These are phyloP conservation scores for Bothrops jararaca DNA, from an alignment of 2,113 vertebrate species.

Conservation along the genomic window DNA sequence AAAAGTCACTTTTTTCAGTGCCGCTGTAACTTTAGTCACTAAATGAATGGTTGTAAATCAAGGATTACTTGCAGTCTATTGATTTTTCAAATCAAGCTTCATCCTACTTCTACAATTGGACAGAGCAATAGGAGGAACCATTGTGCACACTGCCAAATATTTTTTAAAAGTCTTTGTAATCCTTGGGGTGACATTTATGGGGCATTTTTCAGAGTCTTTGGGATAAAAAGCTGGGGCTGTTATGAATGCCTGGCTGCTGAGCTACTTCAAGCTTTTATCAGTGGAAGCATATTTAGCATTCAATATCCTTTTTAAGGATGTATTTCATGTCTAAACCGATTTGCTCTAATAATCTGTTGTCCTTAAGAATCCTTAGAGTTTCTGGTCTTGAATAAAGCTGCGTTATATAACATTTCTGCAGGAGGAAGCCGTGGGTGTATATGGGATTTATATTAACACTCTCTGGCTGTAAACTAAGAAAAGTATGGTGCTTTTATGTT, in stretches of 20 bases:
- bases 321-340: background rate
- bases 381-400: background rate
- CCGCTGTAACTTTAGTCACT: too few relatives aligned
- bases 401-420: background rate
- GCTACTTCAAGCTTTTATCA: background rate
- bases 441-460: background rate
- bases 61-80: too few relatives aligned
- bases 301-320: background rate
- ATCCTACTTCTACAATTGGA: background rate
- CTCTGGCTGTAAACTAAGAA: background rate
- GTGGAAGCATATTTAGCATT: background rate
- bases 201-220: background rate
- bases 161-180: background rate
- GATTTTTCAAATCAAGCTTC: background rate
- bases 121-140: background rate
- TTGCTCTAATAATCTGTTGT: background rate
- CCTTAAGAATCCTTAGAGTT: background rate
- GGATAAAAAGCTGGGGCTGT: background rate
- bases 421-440: background rate
- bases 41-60: too few relatives aligned
- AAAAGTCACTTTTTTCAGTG: too few relatives aligned
- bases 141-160: background rate
- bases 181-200: background rate
- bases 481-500: background rate
- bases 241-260: background rate